Evolutionary conservation across 2,888 invertebrate species (phyloP), one percentile per base, ranked within the genome.

Genomic region (Catocala fraxini): DNA sequence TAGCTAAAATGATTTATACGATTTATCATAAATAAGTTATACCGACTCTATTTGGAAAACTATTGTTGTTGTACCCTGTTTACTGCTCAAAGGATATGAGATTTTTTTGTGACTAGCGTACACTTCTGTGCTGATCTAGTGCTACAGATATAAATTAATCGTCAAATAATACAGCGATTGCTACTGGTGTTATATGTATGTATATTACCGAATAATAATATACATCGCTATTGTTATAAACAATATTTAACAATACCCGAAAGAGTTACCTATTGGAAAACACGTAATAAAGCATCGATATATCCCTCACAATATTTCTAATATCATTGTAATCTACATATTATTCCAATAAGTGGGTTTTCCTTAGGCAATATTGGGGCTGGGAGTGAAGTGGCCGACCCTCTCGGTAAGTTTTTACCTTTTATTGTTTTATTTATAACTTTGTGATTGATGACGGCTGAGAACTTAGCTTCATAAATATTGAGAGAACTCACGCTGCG

Each of bases 341-440:
- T 93, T 94, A 93, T 94, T 92, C 91, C 92, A 92, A 93, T 94
- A 94, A 93, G 92, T 91, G 90, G 87, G 88, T 89, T 90, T 90
- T 88, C 87, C 84, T 82, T 81, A 77, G 72, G 73, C 83, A 89
- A 92, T 93, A 93, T 92, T 88, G 91, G 87, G 83, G 82, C 80
- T 71, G 80, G 83, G 86, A 87, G 89, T 80, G 78, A 82, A 88
- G 87, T 86, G 74, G 85, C 87, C 86, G 86, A 90, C 92, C 91
- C 92, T 90, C 86, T 76, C 82, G 83, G 86, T 89, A 89, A 92
- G 88, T 92, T 93, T 90, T 91, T 89, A 93, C 93, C 93, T 93
- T 93, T 94, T 93, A 93, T 94, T 94, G 93, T 93, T 94, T 93
- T 94, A 94, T 94, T 93, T 94, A 94, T 93, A 94, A 94, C 92